Base-by-base conservation (phyloP, 1,140 invertebrate species). In the Mylabris phalerata region DNA sequence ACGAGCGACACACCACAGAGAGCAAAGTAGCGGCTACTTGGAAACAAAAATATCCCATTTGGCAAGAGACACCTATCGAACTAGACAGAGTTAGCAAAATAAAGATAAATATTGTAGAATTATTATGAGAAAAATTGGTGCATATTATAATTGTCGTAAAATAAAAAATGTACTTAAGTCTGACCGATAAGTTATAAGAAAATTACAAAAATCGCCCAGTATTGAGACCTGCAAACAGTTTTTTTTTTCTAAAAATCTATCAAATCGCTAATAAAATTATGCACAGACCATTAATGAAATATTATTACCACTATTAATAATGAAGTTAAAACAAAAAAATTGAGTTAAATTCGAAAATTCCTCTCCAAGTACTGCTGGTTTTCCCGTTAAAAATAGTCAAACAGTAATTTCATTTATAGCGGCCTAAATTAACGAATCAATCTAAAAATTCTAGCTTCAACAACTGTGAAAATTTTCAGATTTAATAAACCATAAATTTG, bases 41-140 rank as follows among this genome's bases (percentile, higher is more conserved):
- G 59, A 66, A 67, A 71, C 69, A 72, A 72, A 72, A 72, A 72
- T 72, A 72, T 72, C 69, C 65, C 63, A 68, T 72, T 72, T 72
- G 70, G 70, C 70, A 72, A 71, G 62, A 67, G 70, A 71, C 70
- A 69, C 64, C 46, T 60, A 49, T 49, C 54, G 50, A 65, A 57
- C 65, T 69, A 69, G 67, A 67, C 67, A 63, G 64, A 66, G 57
- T 67, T 64, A 67, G 61, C 60, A 64, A 67, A 66, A 66, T 64
- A 61, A 61, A 64, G 62, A 64, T 63, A 63, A 63, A 63, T 63
- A 61, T 61, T 58, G 58, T 32, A 32, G 7, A 32, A 32, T 7
- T 5, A 32, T 32, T 32, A 32, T 32, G 32, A 32, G 32, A 4
- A 4, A 32, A 32, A 32, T 32, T 4, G 32, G 32, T 32, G 2